phyloP scores from a whole-genome alignment of 1,140 invertebrate species.

The Procambarus virginalis region DNA sequence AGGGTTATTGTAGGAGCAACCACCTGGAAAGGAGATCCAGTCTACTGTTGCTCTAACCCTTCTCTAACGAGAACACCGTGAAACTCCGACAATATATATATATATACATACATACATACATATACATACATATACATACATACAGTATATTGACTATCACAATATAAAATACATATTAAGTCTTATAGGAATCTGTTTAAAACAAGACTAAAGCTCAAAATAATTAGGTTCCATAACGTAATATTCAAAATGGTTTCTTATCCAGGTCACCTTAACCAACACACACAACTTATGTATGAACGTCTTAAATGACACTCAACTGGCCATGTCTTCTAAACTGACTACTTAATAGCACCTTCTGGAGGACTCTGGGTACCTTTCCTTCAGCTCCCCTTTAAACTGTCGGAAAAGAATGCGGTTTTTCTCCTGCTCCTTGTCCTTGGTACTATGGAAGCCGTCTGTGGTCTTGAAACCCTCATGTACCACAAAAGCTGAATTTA shows the following conservation, averaged over 20 bases:
- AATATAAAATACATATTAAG: no score
- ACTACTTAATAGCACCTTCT: conserved; percentile 76
- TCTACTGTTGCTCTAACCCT: no score
- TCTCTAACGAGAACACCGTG: no score
- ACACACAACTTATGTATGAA: background rate
- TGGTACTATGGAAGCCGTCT: conserved; percentile 75
- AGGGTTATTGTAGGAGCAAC: no score
- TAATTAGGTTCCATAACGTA: background rate
- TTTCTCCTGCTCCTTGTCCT: conserved; percentile 76
- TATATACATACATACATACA: background rate
- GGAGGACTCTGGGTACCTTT: conserved; percentile 78
- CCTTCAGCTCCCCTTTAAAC: conserved; percentile 79
- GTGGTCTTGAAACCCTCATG: conserved; percentile 78
- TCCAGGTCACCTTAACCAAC: background rate
- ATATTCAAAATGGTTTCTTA: background rate
- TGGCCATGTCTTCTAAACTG: background rate
- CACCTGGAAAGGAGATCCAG: no score
- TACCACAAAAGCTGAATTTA: conserved; percentile 79
- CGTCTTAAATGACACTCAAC: background rate
- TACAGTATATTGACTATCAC: background rate
- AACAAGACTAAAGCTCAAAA: background rate
- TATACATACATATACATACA: no score
- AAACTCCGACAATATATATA: background rate
- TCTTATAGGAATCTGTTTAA: no score
- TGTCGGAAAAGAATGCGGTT: conserved; percentile 78